Conservation (phyloP, 2,888 invertebrate genomes). For the Drosophila cracens region DNA sequence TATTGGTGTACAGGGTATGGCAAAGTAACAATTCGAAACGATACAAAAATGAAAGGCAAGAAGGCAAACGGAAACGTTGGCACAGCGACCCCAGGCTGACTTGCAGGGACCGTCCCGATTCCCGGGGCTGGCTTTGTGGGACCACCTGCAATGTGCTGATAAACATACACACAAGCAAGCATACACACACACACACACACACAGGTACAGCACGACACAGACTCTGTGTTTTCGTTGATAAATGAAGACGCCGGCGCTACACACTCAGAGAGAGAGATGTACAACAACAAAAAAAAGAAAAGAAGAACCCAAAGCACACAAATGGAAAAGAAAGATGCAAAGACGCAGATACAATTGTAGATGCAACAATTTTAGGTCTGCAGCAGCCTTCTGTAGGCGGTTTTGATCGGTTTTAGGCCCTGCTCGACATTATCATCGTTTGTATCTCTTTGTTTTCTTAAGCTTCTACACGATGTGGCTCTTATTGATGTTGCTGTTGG, state of each 20-base stretch:
- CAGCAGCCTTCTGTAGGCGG: constrained; percentile 34
- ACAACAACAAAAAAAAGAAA: constrained; percentile 3
- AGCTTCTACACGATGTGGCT: constrained; percentile 14
- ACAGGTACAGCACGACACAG: constrained; percentile 9
- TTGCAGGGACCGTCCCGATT: constrained; percentile 48
- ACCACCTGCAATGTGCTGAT: constrained; percentile 80
- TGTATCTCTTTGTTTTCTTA: constrained; percentile 36
- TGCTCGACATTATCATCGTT: constrained; percentile 49
- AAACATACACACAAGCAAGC: constrained; percentile 56
- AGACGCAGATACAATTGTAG: constrained; percentile 28
- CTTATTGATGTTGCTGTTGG: constrained; percentile 28
- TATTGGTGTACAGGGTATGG: constrained; percentile 36
- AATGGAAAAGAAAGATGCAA: constrained; percentile 12
- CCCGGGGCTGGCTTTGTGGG: constrained; percentile 46
- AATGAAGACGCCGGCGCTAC: constrained; percentile 78
- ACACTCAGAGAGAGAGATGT: constrained; percentile 18
- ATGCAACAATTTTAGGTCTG: constrained; percentile 29
- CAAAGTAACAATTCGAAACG: constrained; percentile 42
- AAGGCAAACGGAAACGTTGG: constrained; percentile 74
- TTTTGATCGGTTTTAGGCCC: constrained; percentile 32
- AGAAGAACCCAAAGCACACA: background rate
- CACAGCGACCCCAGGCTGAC: constrained; percentile 68
- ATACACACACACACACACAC: constrained; percentile 36
- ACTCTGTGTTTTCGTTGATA: constrained; percentile 53
- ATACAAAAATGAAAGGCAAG: constrained; percentile 49